Evolutionary conservation across 1,140 invertebrate genomes (phyloP).

Genomic region (Phenacoccus solenopsis): DNA sequence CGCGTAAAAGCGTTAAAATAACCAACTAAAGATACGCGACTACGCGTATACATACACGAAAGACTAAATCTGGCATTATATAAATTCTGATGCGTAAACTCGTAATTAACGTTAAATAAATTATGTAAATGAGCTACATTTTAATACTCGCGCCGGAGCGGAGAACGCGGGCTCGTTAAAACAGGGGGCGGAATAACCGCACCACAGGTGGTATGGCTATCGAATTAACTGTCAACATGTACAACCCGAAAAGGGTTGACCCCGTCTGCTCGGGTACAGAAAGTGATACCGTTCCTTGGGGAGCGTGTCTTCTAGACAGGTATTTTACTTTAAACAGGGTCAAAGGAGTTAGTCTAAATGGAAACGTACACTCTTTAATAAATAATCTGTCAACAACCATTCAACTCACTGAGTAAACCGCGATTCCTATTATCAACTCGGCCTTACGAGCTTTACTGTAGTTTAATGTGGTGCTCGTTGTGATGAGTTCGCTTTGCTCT

Average conservation of each 20-base stretch:
- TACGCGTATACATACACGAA: not conserved
- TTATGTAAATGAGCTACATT: slow-evolving; percentile 10
- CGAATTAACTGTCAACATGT: slow-evolving; percentile 17
- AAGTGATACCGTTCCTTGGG: slow-evolving; percentile 10
- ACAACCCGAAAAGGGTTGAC: slow-evolving; percentile 7
- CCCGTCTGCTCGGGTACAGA: not conserved
- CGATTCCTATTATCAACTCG: not conserved
- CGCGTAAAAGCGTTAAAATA: too few relatives aligned
- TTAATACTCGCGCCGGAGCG: not conserved
- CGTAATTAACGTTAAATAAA: slow-evolving; percentile 17
- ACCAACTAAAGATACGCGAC: not conserved
- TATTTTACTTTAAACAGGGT: slow-evolving; percentile 12
- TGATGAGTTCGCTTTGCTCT: too few relatives aligned
- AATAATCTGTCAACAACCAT: slow-evolving; percentile 18
- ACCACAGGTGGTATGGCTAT: slow-evolving; percentile 12
- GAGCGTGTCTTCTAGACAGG: not conserved
- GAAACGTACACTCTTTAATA: slow-evolving; percentile 12
- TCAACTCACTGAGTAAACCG: not conserved
- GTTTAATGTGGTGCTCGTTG: too few relatives aligned
- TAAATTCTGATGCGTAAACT: slow-evolving; percentile 9
- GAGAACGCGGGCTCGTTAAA: not conserved
- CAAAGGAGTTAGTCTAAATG: slow-evolving; percentile 4
- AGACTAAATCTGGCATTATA: not conserved
- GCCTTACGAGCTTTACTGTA: too few relatives aligned
- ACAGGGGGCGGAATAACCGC: slow-evolving; percentile 12